Percentiles rank a stretch among this genome's conserved stretches.
These are phyloP conservation scores for Xestia ashworthii DNA, from an alignment of 2,888 invertebrate species.

Conservation along the genomic window DNA sequence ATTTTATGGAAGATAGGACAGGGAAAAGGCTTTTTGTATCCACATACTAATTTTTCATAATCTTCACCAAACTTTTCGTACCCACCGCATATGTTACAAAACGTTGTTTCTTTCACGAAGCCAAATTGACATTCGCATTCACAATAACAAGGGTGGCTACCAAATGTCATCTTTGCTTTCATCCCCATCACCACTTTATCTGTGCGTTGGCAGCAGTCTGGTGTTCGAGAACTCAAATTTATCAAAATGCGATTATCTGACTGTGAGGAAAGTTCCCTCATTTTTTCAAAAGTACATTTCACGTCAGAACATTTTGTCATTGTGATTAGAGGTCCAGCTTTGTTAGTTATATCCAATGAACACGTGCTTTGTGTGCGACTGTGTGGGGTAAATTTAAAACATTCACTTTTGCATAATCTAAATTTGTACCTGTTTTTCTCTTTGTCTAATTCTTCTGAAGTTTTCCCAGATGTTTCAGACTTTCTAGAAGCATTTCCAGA, in stretches of 20 bases:
- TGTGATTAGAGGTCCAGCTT: conserved; percentile 59
- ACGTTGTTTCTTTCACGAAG: conserved; percentile 83
- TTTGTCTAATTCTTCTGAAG: conserved; percentile 59
- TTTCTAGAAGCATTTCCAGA: not conserved
- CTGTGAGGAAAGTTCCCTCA: conserved; percentile 69
- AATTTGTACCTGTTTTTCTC: conserved; percentile 65
- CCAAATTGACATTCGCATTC: conserved; percentile 85
- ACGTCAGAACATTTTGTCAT: too few relatives aligned
- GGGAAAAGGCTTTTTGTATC: conserved; percentile 76
- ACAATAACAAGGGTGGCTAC: conserved; percentile 81
- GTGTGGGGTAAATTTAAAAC: conserved; percentile 63
- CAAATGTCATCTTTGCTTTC: conserved; percentile 75
- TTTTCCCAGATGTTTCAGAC: conserved; percentile 17
- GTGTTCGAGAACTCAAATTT: conserved; percentile 70
- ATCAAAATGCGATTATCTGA: conserved; percentile 76
- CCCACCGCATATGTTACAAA: conserved; percentile 84
- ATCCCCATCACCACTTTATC: conserved; percentile 76
- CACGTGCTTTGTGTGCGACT: conserved; percentile 64
- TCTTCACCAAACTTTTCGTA: conserved; percentile 83
- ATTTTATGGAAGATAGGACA: conserved; percentile 84
- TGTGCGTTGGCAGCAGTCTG: conserved; percentile 72
- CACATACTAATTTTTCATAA: conserved; percentile 60
- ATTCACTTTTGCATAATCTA: conserved; percentile 71
- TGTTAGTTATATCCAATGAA: conserved; percentile 74
- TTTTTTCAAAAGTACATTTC: conserved; percentile 71